Base-by-base conservation (phyloP, 2,113 vertebrate species). In the Hemichromis elongatus region DNA sequence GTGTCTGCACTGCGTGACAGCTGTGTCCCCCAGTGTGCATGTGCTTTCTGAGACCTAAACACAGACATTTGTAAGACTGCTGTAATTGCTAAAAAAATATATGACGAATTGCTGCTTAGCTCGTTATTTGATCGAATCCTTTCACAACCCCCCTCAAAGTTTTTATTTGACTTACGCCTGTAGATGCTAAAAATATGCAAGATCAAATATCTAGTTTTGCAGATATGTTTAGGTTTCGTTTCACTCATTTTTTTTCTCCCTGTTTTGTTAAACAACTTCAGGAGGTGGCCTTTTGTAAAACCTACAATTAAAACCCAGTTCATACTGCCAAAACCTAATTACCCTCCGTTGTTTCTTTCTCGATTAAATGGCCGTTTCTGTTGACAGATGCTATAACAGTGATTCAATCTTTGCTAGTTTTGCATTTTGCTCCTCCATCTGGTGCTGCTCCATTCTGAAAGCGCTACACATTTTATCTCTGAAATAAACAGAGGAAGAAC, bases 121-220 rank as follows among this genome's bases (percentile, higher is more conserved):
- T 83, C 86, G 82, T 56, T 80, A 85, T 75, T 55, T 61, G 26
- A 42, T 89, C 80, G 82, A 84, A 90, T 82, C 66, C 26, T 55
- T 37, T 24, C 53, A 9, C 56, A 45, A 87, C 40, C 70, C 53
- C 54, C 77, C 37, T 59, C 8, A 2, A 42, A 77, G 55, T 77
- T 82, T 50, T 70, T n/a, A 52, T 28, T 89, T 89, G 89, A 91
- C 84, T 91, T 91, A 83, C 87, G 40, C 82, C 70, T 87, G 84
- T 30, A 30, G 14, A 26, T 70, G 33, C 21, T 28, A 73, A 73
- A 47, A 19, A 73, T 77, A 11, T 54, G n/a, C 28, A 21, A 61
- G 26, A 7, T 19, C 26, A 75, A 75, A 75, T 10, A 30, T 50
- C 24, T 30, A 19, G 5, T 16, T 75, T 75, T 75, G 45, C 45